A percentile compares a stretch with the other conserved stretches of the same genome.
Conservation (phyloP, 1,140 invertebrate genomes). For the Cheumatopsyche charites region DNA sequence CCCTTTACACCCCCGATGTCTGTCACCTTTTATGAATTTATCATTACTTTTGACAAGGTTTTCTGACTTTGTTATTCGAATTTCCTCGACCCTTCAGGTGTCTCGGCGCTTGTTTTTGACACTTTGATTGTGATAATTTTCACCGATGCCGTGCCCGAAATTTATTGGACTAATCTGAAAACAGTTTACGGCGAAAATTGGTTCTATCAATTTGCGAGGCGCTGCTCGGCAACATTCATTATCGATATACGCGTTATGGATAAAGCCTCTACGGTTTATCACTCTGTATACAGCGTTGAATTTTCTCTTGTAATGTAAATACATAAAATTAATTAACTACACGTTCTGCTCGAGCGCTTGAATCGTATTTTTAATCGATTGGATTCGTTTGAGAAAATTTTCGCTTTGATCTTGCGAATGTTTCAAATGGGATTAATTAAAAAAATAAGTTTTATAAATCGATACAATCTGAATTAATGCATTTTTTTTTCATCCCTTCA, state of each 20-base stretch:
- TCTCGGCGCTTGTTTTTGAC: constrained; percentile 38
- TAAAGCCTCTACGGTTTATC: too few relatives aligned
- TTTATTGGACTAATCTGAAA: constrained; percentile 25
- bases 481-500: too few relatives aligned
- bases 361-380: too few relatives aligned
- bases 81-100: constrained; percentile 26
- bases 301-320: too few relatives aligned
- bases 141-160: constrained; percentile 8
- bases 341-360: too few relatives aligned
- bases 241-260: constrained; percentile 8
- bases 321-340: too few relatives aligned
- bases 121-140: constrained; percentile 39
- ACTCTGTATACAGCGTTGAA: too few relatives aligned
- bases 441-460: too few relatives aligned
- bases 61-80: constrained; percentile 44
- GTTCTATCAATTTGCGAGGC: constrained; percentile 18
- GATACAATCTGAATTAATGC: too few relatives aligned
- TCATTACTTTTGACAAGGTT: constrained; percentile 47
- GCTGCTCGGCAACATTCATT: constrained; percentile 12
- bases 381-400: too few relatives aligned
- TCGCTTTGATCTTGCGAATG: too few relatives aligned
- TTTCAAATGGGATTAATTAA: too few relatives aligned
- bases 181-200: constrained; percentile 21
- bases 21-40: constrained; percentile 48
- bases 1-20: constrained; percentile 46